Evolutionary conservation across 2,797 vertebrate species (phyloP).

Genomic region (Buceros bicornis): DNA sequence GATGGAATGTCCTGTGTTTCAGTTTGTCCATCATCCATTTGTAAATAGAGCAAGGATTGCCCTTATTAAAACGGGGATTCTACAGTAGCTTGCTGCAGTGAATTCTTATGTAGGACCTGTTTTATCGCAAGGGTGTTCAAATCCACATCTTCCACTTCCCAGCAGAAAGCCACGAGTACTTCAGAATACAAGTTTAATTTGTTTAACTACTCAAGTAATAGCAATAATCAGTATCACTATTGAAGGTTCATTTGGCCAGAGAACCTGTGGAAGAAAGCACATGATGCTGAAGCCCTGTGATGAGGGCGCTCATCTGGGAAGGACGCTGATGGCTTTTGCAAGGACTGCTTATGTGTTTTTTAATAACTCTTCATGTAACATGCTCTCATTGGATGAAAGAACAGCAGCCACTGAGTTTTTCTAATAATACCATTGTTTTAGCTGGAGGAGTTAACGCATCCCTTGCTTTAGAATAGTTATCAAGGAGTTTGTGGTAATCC

Average conservation of each 20-base stretch:
- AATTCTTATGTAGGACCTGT: background rate
- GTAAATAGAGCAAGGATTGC: background rate
- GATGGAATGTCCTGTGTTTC: background rate
- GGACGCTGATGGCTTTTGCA: slow-evolving; percentile 17
- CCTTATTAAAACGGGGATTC: background rate
- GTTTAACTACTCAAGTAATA: slow-evolving; percentile 8
- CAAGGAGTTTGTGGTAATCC: background rate
- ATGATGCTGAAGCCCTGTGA: background rate
- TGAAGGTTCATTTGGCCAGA: background rate
- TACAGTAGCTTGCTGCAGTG: background rate
- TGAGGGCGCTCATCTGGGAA: background rate
- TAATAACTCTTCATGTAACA: background rate
- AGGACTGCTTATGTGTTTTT: background rate
- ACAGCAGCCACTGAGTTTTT: background rate
- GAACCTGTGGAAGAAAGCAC: background rate
- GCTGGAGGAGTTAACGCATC: background rate
- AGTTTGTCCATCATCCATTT: background rate
- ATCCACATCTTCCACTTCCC: background rate
- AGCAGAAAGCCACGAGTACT: background rate
- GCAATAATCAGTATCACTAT: slow-evolving; percentile 18
- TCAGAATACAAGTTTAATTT: background rate
- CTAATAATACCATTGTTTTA: background rate
- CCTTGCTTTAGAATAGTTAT: background rate
- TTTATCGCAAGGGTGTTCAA: background rate
- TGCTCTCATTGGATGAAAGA: background rate